phyloP scores from a whole-genome alignment of 2,888 invertebrate genomes.

The Apotomis betuletana region DNA sequence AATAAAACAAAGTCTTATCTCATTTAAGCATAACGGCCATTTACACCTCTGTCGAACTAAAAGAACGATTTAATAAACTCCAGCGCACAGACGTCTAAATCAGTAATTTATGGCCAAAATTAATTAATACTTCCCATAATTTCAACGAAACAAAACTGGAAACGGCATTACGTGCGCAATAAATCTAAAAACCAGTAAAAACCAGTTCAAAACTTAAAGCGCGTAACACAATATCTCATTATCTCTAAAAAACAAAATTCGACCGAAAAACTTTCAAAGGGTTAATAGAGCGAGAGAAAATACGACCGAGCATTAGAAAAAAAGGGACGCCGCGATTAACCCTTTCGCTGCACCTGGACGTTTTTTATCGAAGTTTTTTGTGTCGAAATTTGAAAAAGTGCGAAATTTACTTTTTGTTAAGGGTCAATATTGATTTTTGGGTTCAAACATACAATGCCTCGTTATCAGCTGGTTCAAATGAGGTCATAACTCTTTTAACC shows the following conservation, averaged over 20 bases:
- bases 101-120: constrained; percentile 14
- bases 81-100: constrained; percentile 3
- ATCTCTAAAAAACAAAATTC: constrained; percentile 74
- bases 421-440: constrained; percentile 81
- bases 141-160: constrained; percentile 23
- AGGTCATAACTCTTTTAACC: constrained; percentile 66
- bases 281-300: constrained; percentile 66
- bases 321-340: constrained; percentile 64
- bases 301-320: constrained; percentile 46
- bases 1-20: neutral
- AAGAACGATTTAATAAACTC: neutral
- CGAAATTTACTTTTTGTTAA: constrained; percentile 73
- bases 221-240: constrained; percentile 81
- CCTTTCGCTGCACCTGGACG: constrained; percentile 79
- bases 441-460: constrained; percentile 69
- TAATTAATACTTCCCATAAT: constrained; percentile 23
- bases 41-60: neutral
- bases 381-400: constrained; percentile 77
- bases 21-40: neutral
- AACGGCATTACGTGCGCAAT: constrained; percentile 20
- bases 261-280: constrained; percentile 77
- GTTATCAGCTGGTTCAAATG: constrained; percentile 73
- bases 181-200: constrained; percentile 45
- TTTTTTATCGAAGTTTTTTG: constrained; percentile 68
- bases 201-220: constrained; percentile 62